These are phyloP conservation scores for Pseudois nayaur DNA, from an alignment of 2,113 vertebrate species.

Conservation along the genomic window DNA sequence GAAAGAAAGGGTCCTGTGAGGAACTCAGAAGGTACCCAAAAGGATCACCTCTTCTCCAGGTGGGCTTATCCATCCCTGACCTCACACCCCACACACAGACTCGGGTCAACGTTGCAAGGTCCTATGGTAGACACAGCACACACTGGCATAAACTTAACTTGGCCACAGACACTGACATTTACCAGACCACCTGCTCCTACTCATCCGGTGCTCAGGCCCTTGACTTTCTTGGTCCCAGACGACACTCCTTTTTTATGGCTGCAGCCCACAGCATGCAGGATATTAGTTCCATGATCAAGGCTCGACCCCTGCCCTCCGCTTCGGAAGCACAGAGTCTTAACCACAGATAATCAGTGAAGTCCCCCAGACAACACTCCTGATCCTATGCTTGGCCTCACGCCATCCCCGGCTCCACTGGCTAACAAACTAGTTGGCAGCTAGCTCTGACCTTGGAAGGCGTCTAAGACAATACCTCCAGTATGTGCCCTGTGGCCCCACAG, in stretches of 20 bases:
- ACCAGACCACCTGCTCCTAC: not conserved
- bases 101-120: fast-evolving
- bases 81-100: not conserved
- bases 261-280: not conserved
- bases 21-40: too few relatives aligned
- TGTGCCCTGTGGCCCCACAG: not conserved
- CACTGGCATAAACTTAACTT: not conserved
- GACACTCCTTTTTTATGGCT: not conserved
- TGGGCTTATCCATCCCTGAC: not conserved
- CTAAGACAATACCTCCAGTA: not conserved
- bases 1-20: not conserved
- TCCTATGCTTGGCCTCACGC: not conserved
- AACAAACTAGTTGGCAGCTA: not conserved
- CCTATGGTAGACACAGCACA: not conserved
- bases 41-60: too few relatives aligned
- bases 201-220: not conserved
- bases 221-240: not conserved
- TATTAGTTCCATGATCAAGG: not conserved
- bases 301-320: not conserved
- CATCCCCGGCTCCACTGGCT: not conserved
- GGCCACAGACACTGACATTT: not conserved
- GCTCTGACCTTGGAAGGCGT: not conserved
- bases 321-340: not conserved
- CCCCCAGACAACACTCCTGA: not conserved
- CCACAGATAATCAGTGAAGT: not conserved